phyloP scores from a whole-genome alignment of 2,113 vertebrate species.

The Callospermophilus lateralis region DNA sequence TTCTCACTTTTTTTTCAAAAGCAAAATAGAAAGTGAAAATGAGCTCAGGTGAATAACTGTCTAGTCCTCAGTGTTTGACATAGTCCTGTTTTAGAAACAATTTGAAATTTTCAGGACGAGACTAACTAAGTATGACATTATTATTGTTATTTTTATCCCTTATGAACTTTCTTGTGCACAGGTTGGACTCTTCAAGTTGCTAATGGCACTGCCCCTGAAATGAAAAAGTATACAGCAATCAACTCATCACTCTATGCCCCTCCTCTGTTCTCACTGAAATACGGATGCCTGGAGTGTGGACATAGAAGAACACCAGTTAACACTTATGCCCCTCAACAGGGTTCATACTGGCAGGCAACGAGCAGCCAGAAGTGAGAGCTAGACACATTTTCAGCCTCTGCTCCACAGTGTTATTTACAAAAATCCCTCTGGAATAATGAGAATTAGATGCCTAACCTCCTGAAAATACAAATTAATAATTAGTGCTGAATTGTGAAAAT shows the following conservation, averaged over 20 bases:
- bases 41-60: not conserved
- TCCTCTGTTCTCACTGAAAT: conserved; percentile 55
- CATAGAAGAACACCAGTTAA: conserved; percentile 7
- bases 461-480: conserved; percentile 79
- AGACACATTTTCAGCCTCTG: conserved; percentile 18
- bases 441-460: conserved; percentile 54
- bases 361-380: conserved; percentile 20
- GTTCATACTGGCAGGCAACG: not conserved
- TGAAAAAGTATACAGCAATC: conserved; percentile 56
- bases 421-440: conserved; percentile 56
- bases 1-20: conserved; percentile 16
- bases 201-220: conserved; percentile 59
- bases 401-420: conserved; percentile 56
- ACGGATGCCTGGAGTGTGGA: not conserved
- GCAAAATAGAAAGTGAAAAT: not conserved
- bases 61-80: not conserved
- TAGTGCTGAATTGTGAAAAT: conserved; percentile 74
- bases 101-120: conserved; percentile 31
- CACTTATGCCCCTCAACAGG: not conserved
- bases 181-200: conserved; percentile 69
- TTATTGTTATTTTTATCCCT: conserved; percentile 55
- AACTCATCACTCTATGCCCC: conserved; percentile 42
- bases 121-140: conserved; percentile 54
- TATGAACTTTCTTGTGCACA: conserved; percentile 62
- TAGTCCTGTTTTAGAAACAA: conserved; percentile 52